A percentile compares a stretch with the other conserved stretches of the same genome.
Evolutionary conservation across 2,113 vertebrate genomes (phyloP).

Genomic region (Rissa tridactyla): DNA sequence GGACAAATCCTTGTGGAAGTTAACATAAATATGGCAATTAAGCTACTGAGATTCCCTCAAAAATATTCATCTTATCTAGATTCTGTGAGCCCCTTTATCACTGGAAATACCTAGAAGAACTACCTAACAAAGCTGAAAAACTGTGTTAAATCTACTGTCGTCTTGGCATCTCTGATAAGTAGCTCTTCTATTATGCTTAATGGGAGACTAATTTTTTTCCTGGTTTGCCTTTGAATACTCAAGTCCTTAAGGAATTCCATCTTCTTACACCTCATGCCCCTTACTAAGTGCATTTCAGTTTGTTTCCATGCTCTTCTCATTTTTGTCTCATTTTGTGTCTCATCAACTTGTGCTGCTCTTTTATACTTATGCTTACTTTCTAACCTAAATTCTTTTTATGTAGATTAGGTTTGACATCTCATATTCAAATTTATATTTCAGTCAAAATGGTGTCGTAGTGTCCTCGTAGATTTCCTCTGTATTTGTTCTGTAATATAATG

Average conservation of each 20-base stretch:
- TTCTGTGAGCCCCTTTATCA: not conserved
- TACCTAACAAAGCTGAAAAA: not conserved
- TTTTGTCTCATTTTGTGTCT: not conserved
- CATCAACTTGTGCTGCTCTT: not conserved
- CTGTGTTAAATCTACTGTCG: not conserved
- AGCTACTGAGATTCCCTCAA: not conserved
- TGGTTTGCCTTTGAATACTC: not conserved
- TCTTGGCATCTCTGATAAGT: not conserved
- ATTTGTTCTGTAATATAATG: not conserved
- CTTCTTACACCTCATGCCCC: not conserved
- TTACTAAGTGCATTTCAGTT: not conserved
- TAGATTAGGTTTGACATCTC: not conserved
- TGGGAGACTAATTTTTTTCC: not conserved
- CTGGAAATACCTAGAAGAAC: not conserved
- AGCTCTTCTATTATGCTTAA: not conserved
- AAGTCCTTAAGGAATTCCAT: not conserved
- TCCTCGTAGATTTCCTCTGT: not conserved
- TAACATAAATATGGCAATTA: not conserved
- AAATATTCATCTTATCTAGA: not conserved
- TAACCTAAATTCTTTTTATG: not conserved
- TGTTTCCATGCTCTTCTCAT: not conserved
- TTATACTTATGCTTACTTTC: not conserved
- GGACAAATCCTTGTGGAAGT: not conserved
- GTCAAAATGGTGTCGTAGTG: not conserved
- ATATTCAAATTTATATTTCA: not conserved